Evolutionary conservation across 2,113 vertebrate species (phyloP).

Genomic region (Prionailurus bengalensis): DNA sequence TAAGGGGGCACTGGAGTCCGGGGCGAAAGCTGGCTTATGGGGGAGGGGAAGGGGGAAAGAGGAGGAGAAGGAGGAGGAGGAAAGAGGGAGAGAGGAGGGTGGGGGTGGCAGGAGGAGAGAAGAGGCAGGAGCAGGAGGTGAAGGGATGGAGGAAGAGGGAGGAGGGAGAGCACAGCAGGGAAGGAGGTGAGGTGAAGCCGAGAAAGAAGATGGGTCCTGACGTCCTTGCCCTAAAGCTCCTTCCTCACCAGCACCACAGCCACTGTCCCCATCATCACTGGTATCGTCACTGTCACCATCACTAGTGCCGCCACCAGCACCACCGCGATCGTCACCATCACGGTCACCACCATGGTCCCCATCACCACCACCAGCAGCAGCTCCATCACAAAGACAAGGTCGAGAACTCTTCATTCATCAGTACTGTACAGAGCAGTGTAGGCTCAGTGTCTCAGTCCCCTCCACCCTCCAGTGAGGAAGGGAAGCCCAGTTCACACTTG

Average conservation of each 20-base stretch:
- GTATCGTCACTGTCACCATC: not conserved
- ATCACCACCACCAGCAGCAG: not conserved
- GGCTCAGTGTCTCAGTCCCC: not conserved
- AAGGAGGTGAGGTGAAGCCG: not conserved
- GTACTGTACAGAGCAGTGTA: accelerated
- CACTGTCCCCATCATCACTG: not conserved
- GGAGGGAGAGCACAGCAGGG: not conserved
- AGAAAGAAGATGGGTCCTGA: not conserved
- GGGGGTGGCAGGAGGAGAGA: too few species aligned
- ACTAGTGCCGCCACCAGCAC: not conserved
- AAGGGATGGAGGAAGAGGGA: not conserved
- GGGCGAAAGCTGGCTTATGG: not conserved
- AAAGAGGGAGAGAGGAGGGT: not conserved
- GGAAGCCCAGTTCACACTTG: not conserved
- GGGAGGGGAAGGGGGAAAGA: too few species aligned
- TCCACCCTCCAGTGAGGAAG: not conserved
- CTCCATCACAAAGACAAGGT: accelerated
- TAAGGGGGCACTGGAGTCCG: not conserved
- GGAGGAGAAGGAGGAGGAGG: too few species aligned
- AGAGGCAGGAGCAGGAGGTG: not conserved
- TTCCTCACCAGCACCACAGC: not conserved
- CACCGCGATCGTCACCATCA: too few species aligned
- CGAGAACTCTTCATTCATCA: not conserved
- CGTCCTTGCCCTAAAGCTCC: not conserved
- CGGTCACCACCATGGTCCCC: accelerated